phyloP scores from a whole-genome alignment of 1,140 invertebrate genomes.

The Drosophila pallidifrons region DNA sequence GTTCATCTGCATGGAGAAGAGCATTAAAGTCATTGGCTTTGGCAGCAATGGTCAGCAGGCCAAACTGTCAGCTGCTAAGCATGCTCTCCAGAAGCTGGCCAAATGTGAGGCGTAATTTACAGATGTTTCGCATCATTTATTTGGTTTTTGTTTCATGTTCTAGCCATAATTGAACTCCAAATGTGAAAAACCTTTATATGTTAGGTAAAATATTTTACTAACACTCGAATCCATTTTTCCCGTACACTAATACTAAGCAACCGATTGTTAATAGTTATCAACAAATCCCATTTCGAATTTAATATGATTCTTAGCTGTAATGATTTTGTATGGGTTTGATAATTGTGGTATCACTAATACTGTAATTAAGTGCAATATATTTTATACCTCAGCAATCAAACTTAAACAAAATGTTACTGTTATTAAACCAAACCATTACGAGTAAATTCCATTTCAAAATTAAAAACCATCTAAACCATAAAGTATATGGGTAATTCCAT shows the following conservation, averaged over 20 bases:
- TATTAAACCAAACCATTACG: neutral
- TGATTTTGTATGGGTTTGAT: constrained; percentile 3
- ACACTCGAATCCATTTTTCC: too few relatives aligned
- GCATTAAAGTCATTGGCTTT: constrained; percentile 88
- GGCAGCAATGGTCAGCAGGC: constrained; percentile 89
- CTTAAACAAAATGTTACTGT: neutral
- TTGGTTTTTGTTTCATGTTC: neutral
- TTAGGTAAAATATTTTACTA: neutral
- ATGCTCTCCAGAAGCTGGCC: constrained; percentile 86
- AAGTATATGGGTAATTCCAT: too few relatives aligned
- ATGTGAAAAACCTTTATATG: neutral
- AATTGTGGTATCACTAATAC: neutral
- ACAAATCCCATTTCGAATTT: too few relatives aligned
- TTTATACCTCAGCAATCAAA: neutral
- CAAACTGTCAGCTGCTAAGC: constrained; percentile 91
- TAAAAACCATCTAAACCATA: too few relatives aligned
- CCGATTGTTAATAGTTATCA: neutral
- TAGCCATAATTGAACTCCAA: neutral
- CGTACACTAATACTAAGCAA: neutral
- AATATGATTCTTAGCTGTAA: neutral
- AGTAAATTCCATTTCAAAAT: too few relatives aligned
- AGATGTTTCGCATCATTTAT: neutral
- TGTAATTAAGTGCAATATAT: neutral
- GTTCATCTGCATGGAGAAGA: constrained; percentile 86
- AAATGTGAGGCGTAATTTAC: constrained; percentile 51